Conservation (phyloP, 2,113 vertebrate genomes). For the Alligator mississippiensis region DNA sequence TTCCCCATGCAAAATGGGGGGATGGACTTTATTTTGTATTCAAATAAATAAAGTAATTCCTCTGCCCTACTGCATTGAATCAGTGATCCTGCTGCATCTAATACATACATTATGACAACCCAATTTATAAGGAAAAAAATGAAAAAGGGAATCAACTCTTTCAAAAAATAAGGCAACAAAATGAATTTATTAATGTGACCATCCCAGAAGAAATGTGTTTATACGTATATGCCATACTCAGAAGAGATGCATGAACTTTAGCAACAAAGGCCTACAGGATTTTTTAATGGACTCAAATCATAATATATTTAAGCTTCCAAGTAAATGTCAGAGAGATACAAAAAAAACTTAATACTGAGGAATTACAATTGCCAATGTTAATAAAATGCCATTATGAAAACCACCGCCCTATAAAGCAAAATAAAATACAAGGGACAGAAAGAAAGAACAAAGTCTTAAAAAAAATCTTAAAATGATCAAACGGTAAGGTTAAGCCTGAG, state of each 20-base stretch:
- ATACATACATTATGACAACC: neutral
- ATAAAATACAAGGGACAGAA: neutral
- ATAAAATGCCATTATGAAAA: neutral
- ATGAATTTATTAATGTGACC: constrained; percentile 27
- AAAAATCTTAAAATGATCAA: constrained; percentile 2
- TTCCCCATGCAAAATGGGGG: too few relatives aligned
- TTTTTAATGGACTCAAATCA: constrained; percentile 29
- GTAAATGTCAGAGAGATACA: constrained; percentile 36
- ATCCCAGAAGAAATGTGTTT: constrained; percentile 29
- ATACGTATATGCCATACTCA: neutral
- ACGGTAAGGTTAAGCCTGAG: neutral
- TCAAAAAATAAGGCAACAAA: neutral
- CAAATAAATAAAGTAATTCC: too few relatives aligned
- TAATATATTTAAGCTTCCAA: constrained; percentile 19
- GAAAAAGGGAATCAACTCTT: rapidly evolving
- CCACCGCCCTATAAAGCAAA: neutral
- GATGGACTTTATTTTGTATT: too few relatives aligned
- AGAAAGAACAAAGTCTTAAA: neutral
- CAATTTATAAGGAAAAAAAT: neutral
- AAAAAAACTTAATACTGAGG: neutral
- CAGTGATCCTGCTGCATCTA: neutral
- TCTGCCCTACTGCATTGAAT: neutral
- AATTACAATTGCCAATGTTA: neutral
- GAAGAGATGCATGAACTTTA: neutral
- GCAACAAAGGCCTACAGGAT: constrained; percentile 23